Conservation (phyloP, 2,797 vertebrate species). For the Tarsius wallacei region DNA sequence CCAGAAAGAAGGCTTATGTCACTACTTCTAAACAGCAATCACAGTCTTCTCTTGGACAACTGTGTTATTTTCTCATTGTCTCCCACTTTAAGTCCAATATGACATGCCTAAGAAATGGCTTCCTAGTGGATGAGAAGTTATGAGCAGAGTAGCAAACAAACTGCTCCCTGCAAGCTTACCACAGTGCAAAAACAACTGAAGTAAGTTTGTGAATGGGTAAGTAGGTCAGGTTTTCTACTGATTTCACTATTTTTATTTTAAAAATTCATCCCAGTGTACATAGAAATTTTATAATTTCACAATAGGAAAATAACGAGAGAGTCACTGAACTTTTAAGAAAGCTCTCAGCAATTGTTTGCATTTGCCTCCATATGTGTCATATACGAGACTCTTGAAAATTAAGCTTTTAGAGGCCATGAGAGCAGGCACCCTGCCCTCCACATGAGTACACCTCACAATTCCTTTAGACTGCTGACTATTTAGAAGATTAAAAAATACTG, state of each 20-base stretch:
- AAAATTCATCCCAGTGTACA: not conserved
- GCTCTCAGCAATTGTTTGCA: not conserved
- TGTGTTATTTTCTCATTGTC: not conserved
- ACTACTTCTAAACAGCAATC: not conserved
- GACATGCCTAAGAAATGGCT: not conserved
- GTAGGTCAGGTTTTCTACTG: not conserved
- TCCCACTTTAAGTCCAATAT: not conserved
- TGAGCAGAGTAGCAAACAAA: not conserved
- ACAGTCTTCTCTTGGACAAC: not conserved
- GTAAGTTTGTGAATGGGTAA: not conserved
- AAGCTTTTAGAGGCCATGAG: not conserved
- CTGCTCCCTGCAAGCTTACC: not conserved
- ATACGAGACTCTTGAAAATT: not conserved
- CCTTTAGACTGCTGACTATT: not conserved
- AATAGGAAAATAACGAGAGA: slow-evolving; percentile 15
- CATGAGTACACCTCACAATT: not conserved
- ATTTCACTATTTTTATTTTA: not conserved
- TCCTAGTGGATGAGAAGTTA: not conserved
- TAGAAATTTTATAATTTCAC: not conserved
- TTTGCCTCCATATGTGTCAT: not conserved
- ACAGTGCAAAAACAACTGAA: not conserved
- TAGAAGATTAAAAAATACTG: slow-evolving; percentile 12
- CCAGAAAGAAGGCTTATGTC: not conserved
- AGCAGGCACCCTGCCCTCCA: not conserved
- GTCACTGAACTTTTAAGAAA: not conserved